Base-by-base conservation (phyloP, 2,113 vertebrate genomes). In the Mormyrus iriodes region DNA sequence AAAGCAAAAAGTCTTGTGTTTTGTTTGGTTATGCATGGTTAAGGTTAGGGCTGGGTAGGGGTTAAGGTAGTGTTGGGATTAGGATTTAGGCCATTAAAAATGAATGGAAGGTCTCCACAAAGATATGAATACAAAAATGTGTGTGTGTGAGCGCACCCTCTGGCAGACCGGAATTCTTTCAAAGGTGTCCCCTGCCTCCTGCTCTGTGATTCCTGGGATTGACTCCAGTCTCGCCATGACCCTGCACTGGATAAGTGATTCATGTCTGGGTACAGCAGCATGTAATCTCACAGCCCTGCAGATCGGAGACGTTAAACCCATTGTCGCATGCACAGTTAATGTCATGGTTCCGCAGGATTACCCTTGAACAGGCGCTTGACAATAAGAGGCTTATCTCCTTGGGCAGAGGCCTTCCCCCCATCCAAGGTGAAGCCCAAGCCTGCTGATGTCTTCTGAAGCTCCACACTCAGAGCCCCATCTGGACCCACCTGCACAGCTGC, bases 321-420 rank as follows among this genome's bases (percentile, higher is more conserved):
- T 84, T 1, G 8, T 48, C 9, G 39, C 19, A 9, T 12, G 19
- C 44, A 24, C 82, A 84, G 44, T 19, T 19, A 48, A 19, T 4
- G 42, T n/a, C 44, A 4, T 13, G 15, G 8, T 46, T 12, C 19
- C 19, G 24, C 73, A 39, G 48, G 44, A 58, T 93, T 95, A 98
- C 98, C 98, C 97, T 96, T 96, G 95, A 98, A 98, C 87, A 99
- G 91, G 88, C 96, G 96, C 92, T 98, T 98, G 88, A 99, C 94
- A 87, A 95, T 91, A 42, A 99, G 95, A 6, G 97, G 97, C 83
- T 95, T 94, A 89, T 98, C 96, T 91, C 96, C 96, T 39, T 95
- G 94, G 91, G 95, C 91, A 0, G 97, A 97, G 4, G 97, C 95
- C 85, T 95, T 97, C 19, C 97, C 97, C 86, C 97, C 97, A 17